These are phyloP conservation scores for Tetragnatha versicolor DNA, from an alignment of 1,140 invertebrate genomes.

Conservation along the genomic window DNA sequence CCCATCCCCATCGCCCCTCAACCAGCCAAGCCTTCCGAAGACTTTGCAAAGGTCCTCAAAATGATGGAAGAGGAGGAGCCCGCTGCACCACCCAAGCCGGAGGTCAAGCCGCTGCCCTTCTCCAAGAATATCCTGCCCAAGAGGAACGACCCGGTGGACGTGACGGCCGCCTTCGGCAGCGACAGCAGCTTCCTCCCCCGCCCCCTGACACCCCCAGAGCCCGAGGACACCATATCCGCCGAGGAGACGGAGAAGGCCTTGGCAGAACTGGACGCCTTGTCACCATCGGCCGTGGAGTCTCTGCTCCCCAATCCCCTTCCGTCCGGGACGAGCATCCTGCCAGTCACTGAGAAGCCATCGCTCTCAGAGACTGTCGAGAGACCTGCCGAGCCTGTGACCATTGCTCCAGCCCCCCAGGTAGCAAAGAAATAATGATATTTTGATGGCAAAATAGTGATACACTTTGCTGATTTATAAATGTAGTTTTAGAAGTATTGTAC, in stretches of 20 bases:
- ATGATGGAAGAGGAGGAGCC: not conserved
- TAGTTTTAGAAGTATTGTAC: too few relatives aligned
- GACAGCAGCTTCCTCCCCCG: constrained; percentile 46
- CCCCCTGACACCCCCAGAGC: constrained; percentile 43
- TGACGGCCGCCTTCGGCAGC: constrained; percentile 37
- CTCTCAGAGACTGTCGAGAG: too few relatives aligned
- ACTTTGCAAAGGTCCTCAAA: too few relatives aligned
- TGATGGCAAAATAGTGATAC: too few relatives aligned
- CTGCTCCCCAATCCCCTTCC: too few relatives aligned
- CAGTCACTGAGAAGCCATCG: too few relatives aligned
- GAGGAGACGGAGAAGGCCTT: constrained; percentile 36
- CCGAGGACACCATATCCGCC: constrained; percentile 32
- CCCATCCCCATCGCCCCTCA: not conserved
- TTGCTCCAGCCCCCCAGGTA: too few relatives aligned
- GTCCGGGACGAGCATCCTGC: too few relatives aligned
- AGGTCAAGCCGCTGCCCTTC: not conserved
- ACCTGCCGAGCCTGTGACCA: too few relatives aligned
- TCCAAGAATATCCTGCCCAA: constrained; percentile 26
- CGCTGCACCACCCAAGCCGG: not conserved
- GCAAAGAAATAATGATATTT: too few relatives aligned
- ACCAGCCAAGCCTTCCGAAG: not conserved
- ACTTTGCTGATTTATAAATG: too few relatives aligned
- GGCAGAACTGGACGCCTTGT: constrained; percentile 32
- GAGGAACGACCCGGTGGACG: constrained; percentile 49
- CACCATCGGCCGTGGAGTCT: too few relatives aligned